Base-by-base conservation (phyloP, 2,113 vertebrate species). In the Pica pica region DNA sequence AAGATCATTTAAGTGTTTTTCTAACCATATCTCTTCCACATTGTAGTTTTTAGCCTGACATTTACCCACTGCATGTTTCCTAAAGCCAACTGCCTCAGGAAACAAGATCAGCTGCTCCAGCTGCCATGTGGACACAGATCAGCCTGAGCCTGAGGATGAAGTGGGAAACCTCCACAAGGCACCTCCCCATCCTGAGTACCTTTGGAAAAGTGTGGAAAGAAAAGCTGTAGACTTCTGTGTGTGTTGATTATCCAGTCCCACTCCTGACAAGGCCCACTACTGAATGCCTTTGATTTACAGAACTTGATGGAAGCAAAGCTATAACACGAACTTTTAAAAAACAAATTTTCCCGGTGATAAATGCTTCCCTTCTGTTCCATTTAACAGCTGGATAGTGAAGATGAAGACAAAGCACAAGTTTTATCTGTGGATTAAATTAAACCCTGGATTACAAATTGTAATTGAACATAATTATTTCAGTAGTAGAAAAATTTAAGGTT, bases 391-490 rank as follows among this genome's bases (percentile, higher is more conserved):
- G 84, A 42, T 50, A 52, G 67, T 21, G 60, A 83, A 83, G 82
- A 95, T 83, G 82, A 90, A 95, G 89, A 94, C 67, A 85, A 95
- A 96, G 89, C 37, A 74, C 82, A 26, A 6, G 5, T 46, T 94
- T 87, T 87, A 87, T 57, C 70, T 0, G 0, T 15, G 39, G 87
- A 93, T 95, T 95, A 95, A 96, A 91, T 88, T 87, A 95, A 97
- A 19, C 55, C 74, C 78, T 77, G 42, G 91, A 88, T 93, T 95
- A 95, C 75, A 80, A 50, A 86, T 50, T 0, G 5, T 95, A 95
- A 96, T 85, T 93, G 78, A 91, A 44, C 53, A 47, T 89, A 96
- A 95, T 95, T 90, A 91, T 80, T 94, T 61, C 70, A 74, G 33
- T 24, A 86, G 42, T 8, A 56, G 35, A 77, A 93, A 91, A 96